These are phyloP conservation scores for Anguilla obscura DNA, from an alignment of 2,797 vertebrate species.

Conservation along the genomic window DNA sequence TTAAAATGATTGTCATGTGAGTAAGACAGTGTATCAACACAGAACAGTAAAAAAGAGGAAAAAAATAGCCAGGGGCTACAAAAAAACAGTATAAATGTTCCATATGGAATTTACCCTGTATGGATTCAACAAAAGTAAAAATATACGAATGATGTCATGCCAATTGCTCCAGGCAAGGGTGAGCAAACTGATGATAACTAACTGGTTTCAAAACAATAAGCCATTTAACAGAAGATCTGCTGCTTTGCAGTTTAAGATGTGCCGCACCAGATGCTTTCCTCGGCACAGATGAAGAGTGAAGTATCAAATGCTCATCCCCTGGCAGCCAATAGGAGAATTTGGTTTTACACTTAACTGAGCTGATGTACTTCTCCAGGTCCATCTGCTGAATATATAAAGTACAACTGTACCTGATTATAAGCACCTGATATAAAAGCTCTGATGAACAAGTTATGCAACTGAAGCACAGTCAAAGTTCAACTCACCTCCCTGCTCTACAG, in stretches of 20 bases:
- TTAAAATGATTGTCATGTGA: neutral
- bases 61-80: neutral
- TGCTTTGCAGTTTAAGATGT: neutral
- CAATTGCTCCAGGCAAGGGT: neutral
- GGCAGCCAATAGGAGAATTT: neutral
- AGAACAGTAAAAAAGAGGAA: neutral
- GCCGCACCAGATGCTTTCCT: neutral
- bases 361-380: neutral
- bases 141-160: neutral
- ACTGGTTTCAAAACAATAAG: neutral
- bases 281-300: neutral
- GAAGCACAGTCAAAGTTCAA: neutral
- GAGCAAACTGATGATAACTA: neutral
- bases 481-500: neutral
- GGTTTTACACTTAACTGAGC: constrained; percentile 9
- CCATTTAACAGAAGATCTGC: neutral
- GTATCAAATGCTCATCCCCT: neutral
- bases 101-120: neutral
- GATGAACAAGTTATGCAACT: neutral
- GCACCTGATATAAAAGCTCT: neutral
- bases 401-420: constrained; percentile 6
- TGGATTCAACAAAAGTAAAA: neutral
- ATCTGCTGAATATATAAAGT: constrained; percentile 16
- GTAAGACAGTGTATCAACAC: neutral
- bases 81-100: neutral